Percentiles rank a stretch among this genome's conserved stretches.
These are phyloP conservation scores for Mylabris sibirica DNA, from an alignment of 2,888 invertebrate genomes.

Conservation along the genomic window DNA sequence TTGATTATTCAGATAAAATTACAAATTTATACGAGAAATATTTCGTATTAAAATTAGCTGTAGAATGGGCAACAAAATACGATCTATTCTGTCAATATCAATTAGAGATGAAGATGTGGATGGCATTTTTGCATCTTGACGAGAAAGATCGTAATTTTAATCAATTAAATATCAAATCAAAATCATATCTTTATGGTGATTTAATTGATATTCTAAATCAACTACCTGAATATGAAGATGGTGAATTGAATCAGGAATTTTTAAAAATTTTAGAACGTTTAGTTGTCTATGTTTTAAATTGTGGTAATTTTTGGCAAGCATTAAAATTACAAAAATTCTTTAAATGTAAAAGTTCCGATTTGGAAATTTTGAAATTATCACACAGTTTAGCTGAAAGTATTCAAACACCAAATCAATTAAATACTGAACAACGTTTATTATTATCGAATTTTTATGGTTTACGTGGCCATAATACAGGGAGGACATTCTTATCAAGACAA, in stretches of 20 bases:
- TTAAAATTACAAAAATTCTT: conserved; percentile 68
- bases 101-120: conserved; percentile 55
- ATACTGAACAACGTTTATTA: conserved; percentile 70
- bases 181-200: conserved; percentile 41
- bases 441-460: conserved; percentile 60
- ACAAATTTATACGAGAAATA: conserved; percentile 62
- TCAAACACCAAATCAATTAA: conserved; percentile 69
- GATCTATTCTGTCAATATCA: conserved; percentile 47
- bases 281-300: conserved; percentile 66
- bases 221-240: conserved; percentile 33
- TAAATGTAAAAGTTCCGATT: conserved; percentile 61
- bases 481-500: conserved; percentile 53
- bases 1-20: conserved; percentile 65
- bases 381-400: conserved; percentile 71
- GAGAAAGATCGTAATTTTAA: conserved; percentile 39
- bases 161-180: conserved; percentile 27
- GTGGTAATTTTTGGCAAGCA: conserved; percentile 68
- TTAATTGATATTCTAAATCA: conserved; percentile 36
- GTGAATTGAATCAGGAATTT: conserved; percentile 53
- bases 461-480: conserved; percentile 57
- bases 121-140: conserved; percentile 48
- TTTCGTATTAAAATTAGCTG: conserved; percentile 57
- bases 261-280: conserved; percentile 62
- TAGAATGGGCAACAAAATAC: conserved; percentile 53
- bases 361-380: conserved; percentile 70